A percentile compares a stretch with the other conserved stretches of the same genome.
phyloP scores from a whole-genome alignment of 1,140 invertebrate species.

The Formica exsecta region DNA sequence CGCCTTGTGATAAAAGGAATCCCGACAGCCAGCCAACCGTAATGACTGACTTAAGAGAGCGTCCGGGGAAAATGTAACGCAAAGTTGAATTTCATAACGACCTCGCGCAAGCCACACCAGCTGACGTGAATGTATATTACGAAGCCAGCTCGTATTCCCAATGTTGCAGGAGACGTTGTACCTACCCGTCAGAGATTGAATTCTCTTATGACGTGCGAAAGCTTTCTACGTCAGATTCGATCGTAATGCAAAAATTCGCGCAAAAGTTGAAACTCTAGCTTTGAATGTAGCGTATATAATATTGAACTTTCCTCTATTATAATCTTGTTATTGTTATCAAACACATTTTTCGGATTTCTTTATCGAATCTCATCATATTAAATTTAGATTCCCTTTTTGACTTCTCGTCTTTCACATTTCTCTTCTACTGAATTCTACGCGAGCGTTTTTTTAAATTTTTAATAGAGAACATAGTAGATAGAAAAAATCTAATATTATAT shows the following conservation, averaged over 20 bases:
- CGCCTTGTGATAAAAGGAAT: conserved; percentile 23
- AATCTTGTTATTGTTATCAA: neutral
- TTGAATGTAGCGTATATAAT: neutral
- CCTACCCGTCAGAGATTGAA: conserved; percentile 12
- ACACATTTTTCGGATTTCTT: neutral
- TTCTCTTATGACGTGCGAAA: conserved; percentile 3
- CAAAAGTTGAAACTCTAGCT: neutral
- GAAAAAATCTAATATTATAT: neutral
- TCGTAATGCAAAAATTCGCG: conserved; percentile 9
- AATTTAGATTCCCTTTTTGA: neutral
- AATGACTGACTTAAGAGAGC: conserved; percentile 28
- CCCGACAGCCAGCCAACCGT: neutral
- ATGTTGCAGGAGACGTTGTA: conserved; percentile 4
- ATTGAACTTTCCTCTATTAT: neutral
- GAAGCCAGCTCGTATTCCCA: neutral
- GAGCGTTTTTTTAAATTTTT: neutral
- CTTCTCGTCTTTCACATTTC: neutral
- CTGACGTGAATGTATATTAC: conserved; percentile 24
- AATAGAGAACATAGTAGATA: neutral
- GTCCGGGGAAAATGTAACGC: neutral
- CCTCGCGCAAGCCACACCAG: neutral
- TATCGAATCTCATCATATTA: neutral
- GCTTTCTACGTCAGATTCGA: neutral
- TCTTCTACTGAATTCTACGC: too few species aligned
- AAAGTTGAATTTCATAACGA: conserved; percentile 22